Evolutionary conservation across 2,888 invertebrate species (phyloP), one percentile per base, ranked within the genome.

Genomic region (Leucania comma): DNA sequence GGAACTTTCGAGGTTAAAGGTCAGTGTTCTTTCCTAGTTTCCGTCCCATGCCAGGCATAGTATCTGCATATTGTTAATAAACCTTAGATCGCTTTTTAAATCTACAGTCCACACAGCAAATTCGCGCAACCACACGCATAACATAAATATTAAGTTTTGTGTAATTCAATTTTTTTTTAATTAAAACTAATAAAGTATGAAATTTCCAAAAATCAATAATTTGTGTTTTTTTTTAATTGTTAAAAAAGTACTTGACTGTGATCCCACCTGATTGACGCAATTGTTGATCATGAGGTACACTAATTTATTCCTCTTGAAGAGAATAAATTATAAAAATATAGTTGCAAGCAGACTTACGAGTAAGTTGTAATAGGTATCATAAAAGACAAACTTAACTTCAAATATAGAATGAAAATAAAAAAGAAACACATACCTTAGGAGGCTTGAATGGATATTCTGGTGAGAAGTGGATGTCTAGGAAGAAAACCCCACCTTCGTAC

Each of bases 391-490:
- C 56, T n/a, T 32, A 9, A 29, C 46, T 17, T 38, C 29, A 51
- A 48, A 38, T 6, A 42, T 42, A 42, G 2, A 42, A 42, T 20
- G 0, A 8, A 35, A 14, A 32, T 12, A 63, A 58, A 51, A 51
- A 68, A 63, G n/a, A n/a, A n/a, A n/a, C 46, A 32, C 56, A n/a
- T 95, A 98, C 98, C 97, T 99, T 99, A 83, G 99, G 99, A 85
- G 99, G 99, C 95, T 99, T 99, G 91, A 99, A 99, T 10, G 99
- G 99, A 96, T 99, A 99, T 93, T 99, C 99, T 80, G 99, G 98
- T 68, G 99, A 98, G 94, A 99, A 99, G 93, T 99, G 99, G 90
- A 99, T 99, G 91, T 99, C 99, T 84, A 99, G 97, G 96, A 99
- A 99, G 96, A 99, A 99, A 2, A 99, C 99, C 56, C 99, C 99